phyloP scores from a whole-genome alignment of 2,113 vertebrate genomes.

The Cervus canadensis region DNA sequence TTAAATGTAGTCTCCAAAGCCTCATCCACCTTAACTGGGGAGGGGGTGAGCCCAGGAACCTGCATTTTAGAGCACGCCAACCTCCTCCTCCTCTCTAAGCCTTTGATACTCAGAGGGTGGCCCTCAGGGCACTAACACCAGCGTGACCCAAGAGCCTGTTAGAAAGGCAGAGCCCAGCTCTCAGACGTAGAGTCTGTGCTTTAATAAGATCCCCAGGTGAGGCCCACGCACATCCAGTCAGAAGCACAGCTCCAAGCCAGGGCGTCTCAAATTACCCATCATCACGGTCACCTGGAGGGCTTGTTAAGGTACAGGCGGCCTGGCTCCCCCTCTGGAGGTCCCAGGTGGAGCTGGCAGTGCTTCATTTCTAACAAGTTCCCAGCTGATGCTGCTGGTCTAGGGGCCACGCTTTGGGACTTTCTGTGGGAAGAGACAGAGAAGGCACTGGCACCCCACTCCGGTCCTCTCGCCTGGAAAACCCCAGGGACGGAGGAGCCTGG shows the following conservation, averaged over 20 bases:
- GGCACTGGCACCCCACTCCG: too few species aligned
- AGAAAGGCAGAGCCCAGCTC: neutral
- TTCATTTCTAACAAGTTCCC: neutral
- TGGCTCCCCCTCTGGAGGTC: neutral
- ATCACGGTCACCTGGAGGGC: neutral
- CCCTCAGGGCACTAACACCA: neutral
- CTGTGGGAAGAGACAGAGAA: neutral
- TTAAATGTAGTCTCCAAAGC: neutral
- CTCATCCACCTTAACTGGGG: neutral
- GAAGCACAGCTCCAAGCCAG: neutral
- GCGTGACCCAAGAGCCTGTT: neutral
- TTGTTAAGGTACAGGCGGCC: too few species aligned
- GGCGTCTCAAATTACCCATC: fast-evolving
- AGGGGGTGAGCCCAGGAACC: neutral
- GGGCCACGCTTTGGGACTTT: too few species aligned
- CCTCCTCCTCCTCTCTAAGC: neutral
- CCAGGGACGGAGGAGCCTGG: too few species aligned
- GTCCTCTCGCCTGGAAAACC: too few species aligned
- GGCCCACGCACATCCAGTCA: fast-evolving
- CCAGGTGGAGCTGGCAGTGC: neutral
- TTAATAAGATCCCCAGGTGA: neutral
- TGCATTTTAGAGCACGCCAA: neutral
- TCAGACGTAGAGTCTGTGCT: neutral
- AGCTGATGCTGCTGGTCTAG: neutral
- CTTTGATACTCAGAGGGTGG: neutral